A percentile compares a stretch with the other conserved stretches of the same genome.
phyloP scores from a whole-genome alignment of 1,140 invertebrate genomes.

The Telenomus remus region DNA sequence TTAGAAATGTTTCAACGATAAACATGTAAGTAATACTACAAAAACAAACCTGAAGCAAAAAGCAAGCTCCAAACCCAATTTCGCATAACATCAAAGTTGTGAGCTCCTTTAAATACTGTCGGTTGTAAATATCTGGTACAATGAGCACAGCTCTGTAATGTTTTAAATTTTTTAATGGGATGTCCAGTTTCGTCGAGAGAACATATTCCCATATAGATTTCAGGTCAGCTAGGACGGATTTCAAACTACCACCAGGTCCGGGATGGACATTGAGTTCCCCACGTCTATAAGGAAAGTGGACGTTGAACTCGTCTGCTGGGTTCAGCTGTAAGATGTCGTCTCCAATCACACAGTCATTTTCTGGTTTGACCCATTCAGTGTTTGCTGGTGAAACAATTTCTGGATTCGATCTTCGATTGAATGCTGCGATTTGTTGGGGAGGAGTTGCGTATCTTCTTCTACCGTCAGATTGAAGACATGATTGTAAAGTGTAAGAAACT shows the following conservation, averaged over 20 bases:
- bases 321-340: conserved; percentile 84
- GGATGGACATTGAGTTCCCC: conserved; percentile 91
- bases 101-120: conserved; percentile 90
- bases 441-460: conserved; percentile 87
- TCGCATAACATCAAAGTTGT: conserved; percentile 87
- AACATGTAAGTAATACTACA: no score
- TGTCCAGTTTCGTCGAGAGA: conserved; percentile 84
- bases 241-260: conserved; percentile 88
- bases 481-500: conserved; percentile 88
- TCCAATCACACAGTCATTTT: conserved; percentile 80
- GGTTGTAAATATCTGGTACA: conserved; percentile 93
- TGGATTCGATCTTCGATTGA: conserved; percentile 85
- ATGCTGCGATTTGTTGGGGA: conserved; percentile 90
- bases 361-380: conserved; percentile 79
- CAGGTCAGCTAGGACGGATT: conserved; percentile 87
- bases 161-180: conserved; percentile 85
- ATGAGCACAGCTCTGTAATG: conserved; percentile 91
- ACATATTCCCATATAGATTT: conserved; percentile 90
- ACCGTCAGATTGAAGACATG: conserved; percentile 88
- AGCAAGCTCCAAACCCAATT: conserved; percentile 93
- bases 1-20: no score
- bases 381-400: conserved; percentile 77
- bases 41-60: conserved; percentile 89
- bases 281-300: conserved; percentile 91
- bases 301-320: conserved; percentile 84